A percentile compares a stretch with the other conserved stretches of the same genome.
Conservation (phyloP, 2,113 vertebrate species). For the Zosterops pallidus region DNA sequence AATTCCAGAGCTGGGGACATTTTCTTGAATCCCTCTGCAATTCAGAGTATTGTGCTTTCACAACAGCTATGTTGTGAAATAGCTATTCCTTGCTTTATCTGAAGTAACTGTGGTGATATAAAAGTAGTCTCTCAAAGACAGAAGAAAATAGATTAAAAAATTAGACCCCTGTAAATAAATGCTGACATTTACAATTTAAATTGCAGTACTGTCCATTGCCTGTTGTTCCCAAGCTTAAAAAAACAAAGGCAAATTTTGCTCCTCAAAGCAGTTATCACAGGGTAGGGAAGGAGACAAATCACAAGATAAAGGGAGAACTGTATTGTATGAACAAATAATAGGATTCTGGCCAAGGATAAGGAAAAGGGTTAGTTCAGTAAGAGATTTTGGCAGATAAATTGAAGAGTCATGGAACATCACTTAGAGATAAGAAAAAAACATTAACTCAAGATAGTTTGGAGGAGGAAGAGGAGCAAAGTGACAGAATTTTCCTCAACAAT, state of each 20-base stretch:
- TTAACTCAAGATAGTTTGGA: not conserved
- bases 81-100: conserved; percentile 11
- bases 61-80: conserved; percentile 27
- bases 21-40: not conserved
- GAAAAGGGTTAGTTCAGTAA: not conserved
- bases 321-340: not conserved
- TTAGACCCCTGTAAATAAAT: not conserved
- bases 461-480: not conserved
- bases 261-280: not conserved
- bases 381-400: not conserved
- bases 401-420: not conserved
- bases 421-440: not conserved
- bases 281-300: not conserved
- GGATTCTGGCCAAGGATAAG: not conserved
- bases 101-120: not conserved
- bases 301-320: not conserved
- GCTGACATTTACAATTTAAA: not conserved
- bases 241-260: conserved; percentile 24
- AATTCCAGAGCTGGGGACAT: not conserved
- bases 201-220: not conserved
- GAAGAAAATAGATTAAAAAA: not conserved
- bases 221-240: not conserved
- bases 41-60: not conserved
- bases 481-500: not conserved
- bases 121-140: not conserved